Base-by-base conservation (phyloP, 2,113 vertebrate species). In the Marmota flaviventris region DNA sequence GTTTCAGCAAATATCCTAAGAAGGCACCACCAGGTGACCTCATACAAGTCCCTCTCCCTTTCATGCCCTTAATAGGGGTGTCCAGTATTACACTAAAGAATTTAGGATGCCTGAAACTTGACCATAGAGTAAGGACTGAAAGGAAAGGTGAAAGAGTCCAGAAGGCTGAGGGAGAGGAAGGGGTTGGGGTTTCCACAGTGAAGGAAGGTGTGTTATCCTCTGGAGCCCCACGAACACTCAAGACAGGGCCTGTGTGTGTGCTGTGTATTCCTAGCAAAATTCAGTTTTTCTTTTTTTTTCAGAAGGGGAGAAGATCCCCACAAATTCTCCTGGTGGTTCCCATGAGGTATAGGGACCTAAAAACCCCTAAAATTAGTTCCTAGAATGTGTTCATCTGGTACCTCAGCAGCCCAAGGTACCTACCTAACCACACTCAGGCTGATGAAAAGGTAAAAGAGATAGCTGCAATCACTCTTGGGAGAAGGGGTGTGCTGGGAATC, bases 261-360 rank as follows among this genome's bases (percentile, higher is more conserved):
- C 51, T 24, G 39, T 79, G 88, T 9, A 29, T 20, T 24, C 45
- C 18, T 37, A 42, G 13, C 37, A 72, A 77, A 53, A 14, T 10
- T 18, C n/a, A 85, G 48, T 32, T 51, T 53, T 94, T n/a, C 56
- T 94, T 96, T 86, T 72, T 85, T 72, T 72, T 18, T 76, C n/a
- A 42, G 70, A 92, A 94, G 4, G 34, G 48, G 2, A 94, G 73
- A 22, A 85, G 18, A 67, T 34, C 29, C 63, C 51, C 63, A 77
- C 65, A 72, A 72, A 91, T 89, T 96, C 53, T 96, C 39, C 78
- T 42, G n/a, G 39, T 91, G 53, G 42, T 45, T 84, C 79, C 42
- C 11, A n/a, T 75, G 65, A 94, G 51, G 37, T 56, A 77, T 32
- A 37, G 25, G 27, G 56, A 53, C 76, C 61, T 65, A 0, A 96